Conservation (phyloP, 37 sponge, comb jelly and placozoan genomes). For the Petrosia ficiformis region DNA sequence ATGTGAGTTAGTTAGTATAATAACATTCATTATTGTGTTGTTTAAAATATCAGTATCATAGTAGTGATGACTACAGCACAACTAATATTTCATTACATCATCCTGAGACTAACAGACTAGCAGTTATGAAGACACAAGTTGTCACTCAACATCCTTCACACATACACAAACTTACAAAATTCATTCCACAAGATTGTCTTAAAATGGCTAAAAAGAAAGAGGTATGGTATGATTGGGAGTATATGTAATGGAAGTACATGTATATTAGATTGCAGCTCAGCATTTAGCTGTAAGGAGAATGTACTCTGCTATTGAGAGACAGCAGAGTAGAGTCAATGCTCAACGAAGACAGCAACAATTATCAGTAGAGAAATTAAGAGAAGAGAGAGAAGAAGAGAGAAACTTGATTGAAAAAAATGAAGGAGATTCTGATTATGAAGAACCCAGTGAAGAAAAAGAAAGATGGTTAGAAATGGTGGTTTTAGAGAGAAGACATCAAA, state of each 20-base stretch:
- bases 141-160: not conserved
- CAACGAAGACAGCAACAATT: not conserved
- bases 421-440: too few species aligned
- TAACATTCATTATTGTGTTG: too few species aligned
- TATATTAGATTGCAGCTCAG: slow-evolving; percentile 6
- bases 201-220: too few species aligned
- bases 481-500: slow-evolving; percentile 37
- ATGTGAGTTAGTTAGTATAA: too few species aligned
- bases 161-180: too few species aligned
- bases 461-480: slow-evolving; percentile 49
- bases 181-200: too few species aligned
- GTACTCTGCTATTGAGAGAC: slow-evolving; percentile 27
- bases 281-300: slow-evolving; percentile 11
- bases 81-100: too few species aligned
- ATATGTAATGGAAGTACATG: too few species aligned
- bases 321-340: not conserved
- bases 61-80: too few species aligned
- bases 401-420: slow-evolving; percentile 19
- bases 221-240: too few species aligned
- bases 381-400: slow-evolving; percentile 18
- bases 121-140: not conserved
- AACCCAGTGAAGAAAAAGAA: slow-evolving; percentile 19
- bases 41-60: too few species aligned
- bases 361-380: not conserved
- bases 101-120: too few species aligned